phyloP scores from a whole-genome alignment of 2,797 vertebrate species.

The Zonotrichia albicollis region DNA sequence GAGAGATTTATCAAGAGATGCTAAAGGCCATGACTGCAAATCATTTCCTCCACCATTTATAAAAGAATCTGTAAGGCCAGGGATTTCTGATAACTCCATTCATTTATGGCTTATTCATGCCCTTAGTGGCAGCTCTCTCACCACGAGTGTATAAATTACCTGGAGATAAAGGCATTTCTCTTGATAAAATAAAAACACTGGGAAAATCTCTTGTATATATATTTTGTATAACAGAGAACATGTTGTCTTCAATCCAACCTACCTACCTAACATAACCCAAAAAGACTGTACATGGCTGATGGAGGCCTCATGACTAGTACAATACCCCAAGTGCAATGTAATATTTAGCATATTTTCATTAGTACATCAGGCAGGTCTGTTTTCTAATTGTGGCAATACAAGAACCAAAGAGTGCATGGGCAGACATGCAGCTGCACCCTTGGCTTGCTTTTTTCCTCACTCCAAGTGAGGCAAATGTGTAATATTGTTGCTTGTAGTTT shows the following conservation, averaged over 20 bases:
- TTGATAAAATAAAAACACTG: not conserved
- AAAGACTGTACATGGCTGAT: not conserved
- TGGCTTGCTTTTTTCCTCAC: not conserved
- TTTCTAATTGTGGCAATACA: not conserved
- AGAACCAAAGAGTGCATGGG: not conserved
- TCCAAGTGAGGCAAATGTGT: not conserved
- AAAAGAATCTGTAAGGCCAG: not conserved
- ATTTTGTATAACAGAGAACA: not conserved
- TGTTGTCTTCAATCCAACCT: not conserved
- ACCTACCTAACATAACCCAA: not conserved
- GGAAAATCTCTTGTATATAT: not conserved
- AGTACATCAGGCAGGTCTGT: not conserved
- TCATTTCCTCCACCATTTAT: not conserved
- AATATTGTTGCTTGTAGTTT: not conserved
- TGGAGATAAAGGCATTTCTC: constrained; percentile 1
- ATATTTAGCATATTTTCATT: not conserved
- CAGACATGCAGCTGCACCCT: not conserved
- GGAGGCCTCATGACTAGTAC: not conserved
- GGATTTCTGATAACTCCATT: constrained; percentile 1
- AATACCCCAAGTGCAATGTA: not conserved
- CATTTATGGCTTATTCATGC: not conserved
- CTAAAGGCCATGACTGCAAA: not conserved
- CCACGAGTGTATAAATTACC: not conserved
- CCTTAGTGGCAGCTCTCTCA: not conserved
- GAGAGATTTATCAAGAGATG: not conserved